Conservation (phyloP, 2,797 vertebrate genomes). For the Sarcophilus harrisii region DNA sequence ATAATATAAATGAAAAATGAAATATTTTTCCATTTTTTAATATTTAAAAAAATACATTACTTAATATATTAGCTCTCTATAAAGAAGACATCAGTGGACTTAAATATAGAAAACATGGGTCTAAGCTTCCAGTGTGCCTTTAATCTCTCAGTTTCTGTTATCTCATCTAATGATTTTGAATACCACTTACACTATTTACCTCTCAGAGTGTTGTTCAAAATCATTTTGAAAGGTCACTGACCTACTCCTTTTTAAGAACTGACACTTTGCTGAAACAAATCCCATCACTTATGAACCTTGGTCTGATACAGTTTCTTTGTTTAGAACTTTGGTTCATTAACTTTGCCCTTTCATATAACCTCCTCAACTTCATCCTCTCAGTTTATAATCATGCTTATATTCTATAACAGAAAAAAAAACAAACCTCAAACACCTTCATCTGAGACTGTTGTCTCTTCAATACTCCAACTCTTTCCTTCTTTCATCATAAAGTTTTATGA, state of each 20-base stretch:
- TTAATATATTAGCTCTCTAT: background rate
- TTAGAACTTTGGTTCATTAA: background rate
- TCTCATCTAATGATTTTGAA: background rate
- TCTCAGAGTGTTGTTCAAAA: background rate
- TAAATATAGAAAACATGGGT: background rate
- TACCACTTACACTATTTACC: background rate
- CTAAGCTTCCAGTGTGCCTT: background rate
- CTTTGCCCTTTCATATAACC: background rate
- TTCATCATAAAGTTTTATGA: background rate
- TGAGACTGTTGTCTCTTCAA: background rate
- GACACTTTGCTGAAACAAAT: background rate
- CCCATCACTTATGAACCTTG: background rate
- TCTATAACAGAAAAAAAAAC: background rate
- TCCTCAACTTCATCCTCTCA: background rate
- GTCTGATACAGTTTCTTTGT: background rate
- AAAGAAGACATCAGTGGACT: background rate
- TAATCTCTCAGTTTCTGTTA: background rate
- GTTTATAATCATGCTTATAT: background rate
- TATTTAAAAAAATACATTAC: background rate
- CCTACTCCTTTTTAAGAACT: background rate
- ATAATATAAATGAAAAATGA: conserved; percentile 51
- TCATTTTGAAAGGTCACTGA: background rate
- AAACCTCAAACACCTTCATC: background rate
- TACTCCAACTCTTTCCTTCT: background rate
- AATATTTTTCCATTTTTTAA: background rate